Conservation (phyloP, 2,797 vertebrate species). For the Lophotriccus pileatus region DNA sequence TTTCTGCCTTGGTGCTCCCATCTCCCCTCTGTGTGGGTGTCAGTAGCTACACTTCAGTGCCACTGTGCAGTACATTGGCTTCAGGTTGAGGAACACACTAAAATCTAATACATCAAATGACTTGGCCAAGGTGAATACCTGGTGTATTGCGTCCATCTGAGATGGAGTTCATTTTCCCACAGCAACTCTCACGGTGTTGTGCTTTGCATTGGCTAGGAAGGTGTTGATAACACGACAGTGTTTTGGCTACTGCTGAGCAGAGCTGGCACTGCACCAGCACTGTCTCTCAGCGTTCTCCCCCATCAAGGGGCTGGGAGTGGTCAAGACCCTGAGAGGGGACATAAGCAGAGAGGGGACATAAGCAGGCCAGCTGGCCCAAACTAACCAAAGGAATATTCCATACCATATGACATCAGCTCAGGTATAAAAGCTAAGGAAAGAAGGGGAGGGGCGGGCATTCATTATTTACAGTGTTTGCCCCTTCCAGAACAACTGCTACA, state of each 20-base stretch:
- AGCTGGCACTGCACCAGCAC: neutral
- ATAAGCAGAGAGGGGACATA: neutral
- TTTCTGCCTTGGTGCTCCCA: neutral
- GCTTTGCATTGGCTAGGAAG: neutral
- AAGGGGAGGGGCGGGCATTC: neutral
- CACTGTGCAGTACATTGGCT: accelerated
- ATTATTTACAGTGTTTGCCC: neutral
- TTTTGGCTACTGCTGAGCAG: neutral
- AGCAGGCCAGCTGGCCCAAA: neutral
- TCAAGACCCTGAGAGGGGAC: neutral
- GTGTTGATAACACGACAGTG: neutral
- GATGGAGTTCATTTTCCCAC: neutral
- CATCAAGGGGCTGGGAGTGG: neutral
- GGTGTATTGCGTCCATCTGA: neutral
- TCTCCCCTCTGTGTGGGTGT: neutral
- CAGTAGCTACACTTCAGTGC: neutral
- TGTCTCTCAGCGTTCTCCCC: neutral
- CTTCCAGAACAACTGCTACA: neutral
- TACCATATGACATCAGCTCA: neutral
- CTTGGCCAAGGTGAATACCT: neutral
- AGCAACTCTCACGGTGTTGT: neutral
- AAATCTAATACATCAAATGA: neutral
- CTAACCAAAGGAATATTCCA: neutral
- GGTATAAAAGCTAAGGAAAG: neutral
- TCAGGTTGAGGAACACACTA: neutral